A percentile compares a stretch with the other conserved stretches of the same genome.
Conservation (phyloP, 2,797 vertebrate genomes). For the Mormyrops boulengeri region DNA sequence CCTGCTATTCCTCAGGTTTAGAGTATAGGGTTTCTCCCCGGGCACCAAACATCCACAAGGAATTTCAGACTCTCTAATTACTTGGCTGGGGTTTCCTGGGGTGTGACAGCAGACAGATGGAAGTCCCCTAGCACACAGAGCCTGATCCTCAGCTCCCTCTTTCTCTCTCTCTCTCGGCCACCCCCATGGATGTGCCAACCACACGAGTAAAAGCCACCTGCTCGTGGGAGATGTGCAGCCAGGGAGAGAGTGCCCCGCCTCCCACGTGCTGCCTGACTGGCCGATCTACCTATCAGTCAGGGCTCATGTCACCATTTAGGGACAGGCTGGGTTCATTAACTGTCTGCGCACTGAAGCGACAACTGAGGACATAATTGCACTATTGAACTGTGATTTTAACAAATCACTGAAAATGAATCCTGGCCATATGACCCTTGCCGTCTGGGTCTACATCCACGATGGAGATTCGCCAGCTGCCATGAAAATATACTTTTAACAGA, state of each 20-base stretch:
- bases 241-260: neutral
- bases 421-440: neutral
- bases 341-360: neutral
- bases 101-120: neutral
- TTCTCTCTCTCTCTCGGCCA: neutral
- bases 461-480: neutral
- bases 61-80: slow-evolving; percentile 20
- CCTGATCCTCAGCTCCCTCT: neutral
- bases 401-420: slow-evolving; percentile 10
- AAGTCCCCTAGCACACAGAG: neutral
- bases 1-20: neutral
- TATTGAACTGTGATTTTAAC: slow-evolving; percentile 3
- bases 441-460: neutral
- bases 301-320: neutral
- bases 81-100: neutral
- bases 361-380: slow-evolving; percentile 14
- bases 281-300: neutral
- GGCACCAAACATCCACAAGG: neutral
- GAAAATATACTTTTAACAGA: slow-evolving; percentile 4
- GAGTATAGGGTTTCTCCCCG: slow-evolving; percentile 2
- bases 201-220: slow-evolving; percentile 7
- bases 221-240: neutral
- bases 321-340: neutral
- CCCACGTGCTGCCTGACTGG: neutral
- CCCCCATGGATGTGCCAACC: neutral